These are phyloP conservation scores for Myotis myotis DNA, from an alignment of 2,797 vertebrate genomes.

Conservation along the genomic window DNA sequence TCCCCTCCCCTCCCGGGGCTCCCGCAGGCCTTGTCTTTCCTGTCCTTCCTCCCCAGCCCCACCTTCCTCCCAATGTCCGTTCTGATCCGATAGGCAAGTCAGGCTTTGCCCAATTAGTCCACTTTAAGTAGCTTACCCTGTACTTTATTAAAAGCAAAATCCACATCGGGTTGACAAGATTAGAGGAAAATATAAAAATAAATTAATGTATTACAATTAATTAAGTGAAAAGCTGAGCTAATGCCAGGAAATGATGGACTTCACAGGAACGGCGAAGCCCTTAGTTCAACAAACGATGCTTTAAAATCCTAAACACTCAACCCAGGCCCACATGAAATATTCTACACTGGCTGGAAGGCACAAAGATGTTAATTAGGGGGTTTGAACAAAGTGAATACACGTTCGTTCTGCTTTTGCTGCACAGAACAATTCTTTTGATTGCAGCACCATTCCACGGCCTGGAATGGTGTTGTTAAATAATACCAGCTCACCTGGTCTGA, in stretches of 20 bases:
- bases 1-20: no score
- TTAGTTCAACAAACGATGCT: constrained; percentile 77
- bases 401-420: constrained; percentile 63
- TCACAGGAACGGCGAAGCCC: constrained; percentile 71
- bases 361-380: constrained; percentile 69
- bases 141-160: constrained; percentile 81
- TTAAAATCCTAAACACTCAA: constrained; percentile 66
- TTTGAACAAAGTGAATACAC: constrained; percentile 62
- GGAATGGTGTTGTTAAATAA: not conserved
- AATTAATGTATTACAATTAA: constrained; percentile 83
- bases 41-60: not conserved
- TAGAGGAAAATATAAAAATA: constrained; percentile 81
- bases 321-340: constrained; percentile 59
- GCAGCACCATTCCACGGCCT: constrained; percentile 62
- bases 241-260: constrained; percentile 80
- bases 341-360: constrained; percentile 45
- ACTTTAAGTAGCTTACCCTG: constrained; percentile 79
- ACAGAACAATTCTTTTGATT: constrained; percentile 70
- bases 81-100: constrained; percentile 76
- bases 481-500: not conserved
- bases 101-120: constrained; percentile 78
- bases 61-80: constrained; percentile 60
- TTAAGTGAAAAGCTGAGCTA: constrained; percentile 80
- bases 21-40: not conserved
- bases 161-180: constrained; percentile 79